phyloP scores from a whole-genome alignment of 2,888 invertebrate species.

The Catonia carolina region DNA sequence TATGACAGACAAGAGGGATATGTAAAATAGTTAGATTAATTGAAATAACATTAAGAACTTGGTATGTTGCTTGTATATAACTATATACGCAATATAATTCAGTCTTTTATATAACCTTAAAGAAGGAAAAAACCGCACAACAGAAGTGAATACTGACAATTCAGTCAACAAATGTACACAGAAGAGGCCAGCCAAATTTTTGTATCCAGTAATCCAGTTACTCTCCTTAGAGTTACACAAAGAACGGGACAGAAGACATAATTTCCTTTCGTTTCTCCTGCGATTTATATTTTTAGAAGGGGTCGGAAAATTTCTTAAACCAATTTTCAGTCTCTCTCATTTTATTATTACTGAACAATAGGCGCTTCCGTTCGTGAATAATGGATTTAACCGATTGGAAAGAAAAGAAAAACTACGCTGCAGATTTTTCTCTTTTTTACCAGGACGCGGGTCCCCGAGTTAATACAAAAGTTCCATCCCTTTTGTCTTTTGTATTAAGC shows the following conservation, averaged over 20 bases:
- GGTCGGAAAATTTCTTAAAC: constrained; percentile 21
- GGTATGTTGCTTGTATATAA: no score
- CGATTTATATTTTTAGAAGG: constrained; percentile 13
- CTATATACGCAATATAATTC: no score
- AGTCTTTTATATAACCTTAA: no score
- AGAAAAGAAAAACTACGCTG: constrained; percentile 22
- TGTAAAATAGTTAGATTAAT: no score
- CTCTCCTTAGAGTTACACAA: neutral
- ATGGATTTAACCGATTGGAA: constrained; percentile 26
- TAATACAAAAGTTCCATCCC: constrained; percentile 22
- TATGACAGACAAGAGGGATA: no score
- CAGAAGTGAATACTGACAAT: no score
- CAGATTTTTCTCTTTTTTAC: constrained; percentile 8
- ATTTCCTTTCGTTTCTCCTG: constrained; percentile 4
- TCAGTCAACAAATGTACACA: no score
- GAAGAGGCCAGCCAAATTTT: no score
- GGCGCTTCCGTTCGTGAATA: constrained; percentile 22
- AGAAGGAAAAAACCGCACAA: no score
- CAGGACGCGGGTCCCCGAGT: constrained; percentile 1
- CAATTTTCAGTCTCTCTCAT: constrained; percentile 23
- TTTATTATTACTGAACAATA: constrained; percentile 25
- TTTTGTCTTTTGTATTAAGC: constrained; percentile 18
- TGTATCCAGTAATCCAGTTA: constrained; percentile 4
- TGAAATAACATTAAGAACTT: no score
- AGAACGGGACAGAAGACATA: constrained; percentile 9